Percentiles rank a stretch among this genome's conserved stretches.
Conservation (phyloP, 2,888 invertebrate species). For the Caprella mutica region DNA sequence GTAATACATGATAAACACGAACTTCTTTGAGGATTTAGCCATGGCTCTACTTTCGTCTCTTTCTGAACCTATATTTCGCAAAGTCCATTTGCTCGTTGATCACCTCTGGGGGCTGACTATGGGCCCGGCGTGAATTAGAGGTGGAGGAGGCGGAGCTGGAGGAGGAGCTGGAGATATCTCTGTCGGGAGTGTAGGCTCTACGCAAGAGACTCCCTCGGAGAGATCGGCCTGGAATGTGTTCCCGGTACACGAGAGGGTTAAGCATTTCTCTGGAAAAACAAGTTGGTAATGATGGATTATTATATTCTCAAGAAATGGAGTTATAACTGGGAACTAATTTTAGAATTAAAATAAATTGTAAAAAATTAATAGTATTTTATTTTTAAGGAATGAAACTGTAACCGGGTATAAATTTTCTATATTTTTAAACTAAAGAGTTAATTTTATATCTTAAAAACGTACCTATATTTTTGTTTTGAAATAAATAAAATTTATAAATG, state of each 20-base stretch:
- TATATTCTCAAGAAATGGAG: no score
- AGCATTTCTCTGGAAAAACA: constrained; percentile 21
- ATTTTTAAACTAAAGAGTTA: no score
- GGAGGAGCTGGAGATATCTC: constrained; percentile 11
- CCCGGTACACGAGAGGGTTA: constrained; percentile 28
- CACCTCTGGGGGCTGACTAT: constrained; percentile 27
- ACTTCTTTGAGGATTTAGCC: no score
- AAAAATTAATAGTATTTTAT: no score
- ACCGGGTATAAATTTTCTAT: no score
- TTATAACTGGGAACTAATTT: no score
- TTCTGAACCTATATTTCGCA: constrained; percentile 1
- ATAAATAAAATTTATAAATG: no score
- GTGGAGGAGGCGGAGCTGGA: constrained; percentile 5
- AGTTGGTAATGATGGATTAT: neutral
- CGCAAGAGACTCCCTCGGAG: constrained; percentile 24
- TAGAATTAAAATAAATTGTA: no score
- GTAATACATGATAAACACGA: no score
- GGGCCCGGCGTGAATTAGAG: constrained; percentile 7
- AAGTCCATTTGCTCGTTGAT: constrained; percentile 16
- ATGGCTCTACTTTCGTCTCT: neutral
- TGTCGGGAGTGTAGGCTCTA: constrained; percentile 26
- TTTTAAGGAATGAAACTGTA: no score
- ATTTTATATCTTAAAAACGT: no score
- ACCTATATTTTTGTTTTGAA: no score
- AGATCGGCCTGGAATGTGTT: constrained; percentile 10